Evolutionary conservation across 2,888 invertebrate genomes (phyloP).

Genomic region (Athripsodes cinereus): DNA sequence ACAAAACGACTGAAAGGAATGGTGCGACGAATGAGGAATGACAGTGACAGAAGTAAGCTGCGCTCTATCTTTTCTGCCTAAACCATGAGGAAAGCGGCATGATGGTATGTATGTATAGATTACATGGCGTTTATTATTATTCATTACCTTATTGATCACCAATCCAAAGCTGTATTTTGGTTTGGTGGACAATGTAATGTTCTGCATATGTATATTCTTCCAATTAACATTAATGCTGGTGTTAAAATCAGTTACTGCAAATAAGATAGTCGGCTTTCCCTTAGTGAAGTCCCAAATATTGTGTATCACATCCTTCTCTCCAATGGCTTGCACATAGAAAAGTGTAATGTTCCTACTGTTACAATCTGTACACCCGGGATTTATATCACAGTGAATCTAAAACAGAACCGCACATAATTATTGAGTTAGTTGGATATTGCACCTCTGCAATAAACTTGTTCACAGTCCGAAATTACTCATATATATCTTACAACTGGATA

Average conservation of each 20-base stretch:
- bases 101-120: too few species aligned
- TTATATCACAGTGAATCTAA: slow-evolving; percentile 36
- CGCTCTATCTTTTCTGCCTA: too few species aligned
- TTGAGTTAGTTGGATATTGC: too few species aligned
- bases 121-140: too few species aligned
- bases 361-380: slow-evolving; percentile 39
- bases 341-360: slow-evolving; percentile 36
- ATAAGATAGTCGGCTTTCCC: slow-evolving; percentile 52
- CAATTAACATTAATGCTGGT: slow-evolving; percentile 48
- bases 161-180: slow-evolving; percentile 55
- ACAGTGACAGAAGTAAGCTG: too few species aligned
- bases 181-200: slow-evolving; percentile 40
- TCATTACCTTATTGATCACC: slow-evolving; percentile 57
- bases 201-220: slow-evolving; percentile 35
- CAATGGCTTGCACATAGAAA: slow-evolving; percentile 51
- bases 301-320: slow-evolving; percentile 54
- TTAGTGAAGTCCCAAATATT: slow-evolving; percentile 61
- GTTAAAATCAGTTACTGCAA: slow-evolving; percentile 45
- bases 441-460: too few species aligned
- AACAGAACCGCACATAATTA: too few species aligned
- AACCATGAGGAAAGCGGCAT: too few species aligned
- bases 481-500: too few species aligned
- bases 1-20: too few species aligned
- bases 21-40: too few species aligned
- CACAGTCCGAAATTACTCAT: too few species aligned